Base-by-base conservation (phyloP, 2,888 invertebrate species). In the Mythimna vitellina region DNA sequence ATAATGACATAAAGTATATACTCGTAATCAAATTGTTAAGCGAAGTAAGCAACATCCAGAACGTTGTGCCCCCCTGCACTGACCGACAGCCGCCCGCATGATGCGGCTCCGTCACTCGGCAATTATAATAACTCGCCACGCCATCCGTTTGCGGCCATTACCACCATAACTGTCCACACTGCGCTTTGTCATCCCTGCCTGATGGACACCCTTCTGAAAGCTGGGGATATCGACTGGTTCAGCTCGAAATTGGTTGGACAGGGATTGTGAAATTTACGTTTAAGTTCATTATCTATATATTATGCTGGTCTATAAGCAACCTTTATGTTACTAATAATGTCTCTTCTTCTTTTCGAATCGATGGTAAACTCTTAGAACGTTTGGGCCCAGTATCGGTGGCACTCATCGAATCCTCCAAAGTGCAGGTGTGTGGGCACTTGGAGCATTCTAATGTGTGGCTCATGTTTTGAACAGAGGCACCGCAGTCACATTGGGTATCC, bases 101-200 rank as follows among this genome's bases (percentile, higher is more conserved):
- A 93, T 92, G 89, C 78, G 80, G 74, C 82, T 82, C 86, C 83
- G 91, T 93, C 92, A 92, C 92, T 87, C 87, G 92, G 91, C 92
- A 93, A 94, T 95, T 94, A 95, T 90, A 85, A 92, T 90, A 90
- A 91, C 90, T 91, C 86, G 85, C 85, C 89, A 93, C 93, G 93
- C 93, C 91, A 88, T 91, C 93, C 93, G 90, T 89, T 93, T 92
- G 92, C 83, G 64, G 82, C 88, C 90, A 89, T 90, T 88, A 89
- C 89, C 88, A 88, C 87, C 90, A 88, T 88, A 85, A 89, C 89
- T 89, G 91, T 89, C 90, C 88, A 68, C 86, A 78, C 80, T 1
- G 32, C 17, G 75, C 75, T 60, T 67, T 60, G 71, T 76, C 76
- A 78, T 65, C 70, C 51, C 71, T 42, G 46, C 53, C 65, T 51